Evolutionary conservation across 2,797 vertebrate species (phyloP), one percentile per base, ranked within the genome.

Genomic region (Champsocephalus gunnari): DNA sequence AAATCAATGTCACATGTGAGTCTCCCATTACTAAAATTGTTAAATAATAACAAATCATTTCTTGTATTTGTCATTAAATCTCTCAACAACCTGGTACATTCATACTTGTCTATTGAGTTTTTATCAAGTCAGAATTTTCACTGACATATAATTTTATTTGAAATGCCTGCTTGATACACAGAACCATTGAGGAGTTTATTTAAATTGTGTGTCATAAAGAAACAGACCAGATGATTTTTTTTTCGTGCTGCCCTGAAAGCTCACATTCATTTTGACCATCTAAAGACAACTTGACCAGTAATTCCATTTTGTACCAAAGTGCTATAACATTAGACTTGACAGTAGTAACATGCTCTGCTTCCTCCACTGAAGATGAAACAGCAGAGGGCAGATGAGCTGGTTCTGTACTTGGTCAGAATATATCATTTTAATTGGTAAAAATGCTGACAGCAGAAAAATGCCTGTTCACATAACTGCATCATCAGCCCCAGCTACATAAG

Each of bases 401-500:
- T 38, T 24, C 53, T 66, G 70, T 61, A 63, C 79, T 81, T 41
- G 65, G 79, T 77, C 79, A 79, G 83, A 81, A 86, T 87, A 82
- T 75, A 78, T 84, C 67, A 85, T 77, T 87, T 71, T 85, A 90
- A 89, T 81, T 85, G 80, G 79, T 75, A 78, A 82, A 86, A 91
- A 91, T 79, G 84, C 79, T 88, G 87, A 87, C 81, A 83, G 81
- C 66, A 90, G 85, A 91, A 82, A 87, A 90, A 87, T 88, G 86
- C 84, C 85, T 68, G 41, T 65, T 84, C 83, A 57, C 79, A 81
- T 89, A 90, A 86, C 79, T 81, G 79, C 87, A 84, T 86, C 84
- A 88, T 79, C 83, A 77, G 87, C 83, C 78, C 53, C 17, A 38
- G 83, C 66, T 82, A 71, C 80, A 83, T 85, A 84, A 90, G 74